These are phyloP conservation scores for Cirrhinus molitorella DNA, from an alignment of 2,797 vertebrate genomes.

Conservation along the genomic window DNA sequence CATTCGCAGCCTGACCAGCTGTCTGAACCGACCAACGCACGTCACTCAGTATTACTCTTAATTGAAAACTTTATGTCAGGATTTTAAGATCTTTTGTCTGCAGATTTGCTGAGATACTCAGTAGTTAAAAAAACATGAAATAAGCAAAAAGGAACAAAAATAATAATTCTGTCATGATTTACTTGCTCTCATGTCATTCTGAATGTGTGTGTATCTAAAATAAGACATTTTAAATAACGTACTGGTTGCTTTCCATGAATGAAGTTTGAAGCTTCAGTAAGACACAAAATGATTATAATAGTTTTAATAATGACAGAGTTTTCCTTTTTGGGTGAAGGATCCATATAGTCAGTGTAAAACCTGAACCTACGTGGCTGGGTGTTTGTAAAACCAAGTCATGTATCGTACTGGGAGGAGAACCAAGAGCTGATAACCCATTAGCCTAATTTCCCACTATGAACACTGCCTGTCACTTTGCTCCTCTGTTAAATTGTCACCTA, in stretches of 20 bases:
- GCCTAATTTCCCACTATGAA: conserved; percentile 42
- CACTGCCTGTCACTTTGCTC: conserved; percentile 47
- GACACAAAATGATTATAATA: not conserved
- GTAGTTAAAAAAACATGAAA: not conserved
- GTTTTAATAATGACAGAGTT: not conserved
- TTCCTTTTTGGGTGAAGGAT: not conserved
- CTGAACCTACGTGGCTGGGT: not conserved
- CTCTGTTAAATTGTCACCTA: conserved; percentile 10
- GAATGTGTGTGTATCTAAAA: not conserved
- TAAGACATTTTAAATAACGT: not conserved
- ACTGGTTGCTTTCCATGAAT: not conserved
- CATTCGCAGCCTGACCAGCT: conserved; percentile 22
- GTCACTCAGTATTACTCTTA: conserved; percentile 25
- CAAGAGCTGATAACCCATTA: conserved; percentile 45
- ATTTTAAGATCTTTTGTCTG: conserved; percentile 9
- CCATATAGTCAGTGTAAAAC: not conserved
- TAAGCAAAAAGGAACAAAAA: too few species aligned
- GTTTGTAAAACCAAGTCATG: conserved; percentile 10
- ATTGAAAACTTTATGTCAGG: conserved; percentile 28
- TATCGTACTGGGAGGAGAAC: conserved; percentile 50
- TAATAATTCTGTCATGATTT: too few species aligned
- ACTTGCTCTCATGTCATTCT: not conserved
- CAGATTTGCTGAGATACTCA: not conserved
- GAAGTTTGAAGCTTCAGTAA: not conserved
- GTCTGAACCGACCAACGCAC: conserved; percentile 10